Percentiles rank a stretch among this genome's conserved stretches.
These are phyloP conservation scores for Dendrocincla fuliginosa DNA, from an alignment of 2,797 vertebrate species.

Conservation along the genomic window DNA sequence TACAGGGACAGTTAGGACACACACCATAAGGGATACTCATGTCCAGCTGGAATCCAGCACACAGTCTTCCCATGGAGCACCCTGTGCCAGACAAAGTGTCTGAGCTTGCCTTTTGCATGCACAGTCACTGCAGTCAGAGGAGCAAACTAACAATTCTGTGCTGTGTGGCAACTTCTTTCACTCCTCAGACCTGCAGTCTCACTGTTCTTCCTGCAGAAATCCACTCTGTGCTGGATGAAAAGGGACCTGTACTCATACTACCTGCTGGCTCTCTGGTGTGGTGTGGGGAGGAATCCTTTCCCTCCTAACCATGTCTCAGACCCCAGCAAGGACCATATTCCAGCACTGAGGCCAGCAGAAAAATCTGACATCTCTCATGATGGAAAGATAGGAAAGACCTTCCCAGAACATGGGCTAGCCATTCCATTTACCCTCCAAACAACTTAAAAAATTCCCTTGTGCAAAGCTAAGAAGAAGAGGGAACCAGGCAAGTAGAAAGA, in stretches of 20 bases:
- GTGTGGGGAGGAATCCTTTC: not conserved
- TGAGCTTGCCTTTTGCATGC: not conserved
- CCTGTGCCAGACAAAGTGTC: not conserved
- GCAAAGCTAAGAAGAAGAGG: not conserved
- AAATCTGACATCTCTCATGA: not conserved
- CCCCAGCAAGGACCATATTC: not conserved
- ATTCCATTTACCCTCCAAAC: not conserved
- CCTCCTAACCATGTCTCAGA: not conserved
- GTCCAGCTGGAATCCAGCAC: not conserved
- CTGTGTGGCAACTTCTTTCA: rapidly evolving
- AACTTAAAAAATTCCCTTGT: not conserved
- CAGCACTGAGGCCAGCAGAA: not conserved
- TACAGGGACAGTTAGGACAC: not conserved
- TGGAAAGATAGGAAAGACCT: not conserved
- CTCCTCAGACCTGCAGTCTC: not conserved
- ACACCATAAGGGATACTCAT: not conserved
- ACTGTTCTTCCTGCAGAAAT: not conserved
- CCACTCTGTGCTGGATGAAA: rapidly evolving
- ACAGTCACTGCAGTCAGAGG: not conserved
- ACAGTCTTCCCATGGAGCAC: not conserved
- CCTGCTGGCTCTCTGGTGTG: not conserved
- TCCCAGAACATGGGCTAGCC: not conserved
- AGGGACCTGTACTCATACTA: not conserved
- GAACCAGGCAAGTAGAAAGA: not conserved
- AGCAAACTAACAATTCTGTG: not conserved